Evolutionary conservation across 1,140 invertebrate species (phyloP), one percentile per base, ranked within the genome.

Genomic region (silkworm (Bombyx mori)): DNA sequence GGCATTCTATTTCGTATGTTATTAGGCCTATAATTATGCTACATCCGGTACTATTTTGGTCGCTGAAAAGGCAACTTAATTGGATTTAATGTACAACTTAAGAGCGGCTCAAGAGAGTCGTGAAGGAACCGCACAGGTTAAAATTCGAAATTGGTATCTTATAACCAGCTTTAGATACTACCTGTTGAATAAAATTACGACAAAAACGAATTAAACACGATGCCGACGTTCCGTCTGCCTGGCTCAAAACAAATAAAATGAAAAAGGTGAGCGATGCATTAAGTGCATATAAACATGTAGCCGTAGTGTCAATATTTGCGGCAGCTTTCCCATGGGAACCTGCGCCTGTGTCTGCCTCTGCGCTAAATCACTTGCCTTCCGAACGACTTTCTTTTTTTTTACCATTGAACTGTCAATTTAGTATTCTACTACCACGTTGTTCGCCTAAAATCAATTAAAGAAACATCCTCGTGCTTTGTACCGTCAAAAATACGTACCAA

Each of bases 281-380:
- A 87, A 87, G 84, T 81, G 81, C 81, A 82, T 85, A 87, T 87
- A 85, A 87, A 87, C 84, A 84, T 85, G 82, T 85, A 79, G 73
- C 71, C 74, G 73, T 72, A 82, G 77, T 85, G 83, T 87, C 82
- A 87, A 87, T 85, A 87, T 87, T 87, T 82, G 82, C 78, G 61
- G 75, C 66, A 71, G 72, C 62, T 79, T 86, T 87, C 82, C 80
- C 80, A 87, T 85, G 84, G 84, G 84, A 86, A 87, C 79, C 65
- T 58, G 60, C 67, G 65, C 52, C 61, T 44, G 56, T 54, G 63
- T 56, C 57, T 52, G 68, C 66, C 54, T 55, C 63, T 68, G 64
- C 78, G 83, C 79, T 83, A 87, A 85, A 86, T 85, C 79, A 86
- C 71, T 81, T 72, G 63, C 69, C 67, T 63, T 67, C 63, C 68